Conservation (phyloP, 2,797 vertebrate species). For the Nannoperca australis region DNA sequence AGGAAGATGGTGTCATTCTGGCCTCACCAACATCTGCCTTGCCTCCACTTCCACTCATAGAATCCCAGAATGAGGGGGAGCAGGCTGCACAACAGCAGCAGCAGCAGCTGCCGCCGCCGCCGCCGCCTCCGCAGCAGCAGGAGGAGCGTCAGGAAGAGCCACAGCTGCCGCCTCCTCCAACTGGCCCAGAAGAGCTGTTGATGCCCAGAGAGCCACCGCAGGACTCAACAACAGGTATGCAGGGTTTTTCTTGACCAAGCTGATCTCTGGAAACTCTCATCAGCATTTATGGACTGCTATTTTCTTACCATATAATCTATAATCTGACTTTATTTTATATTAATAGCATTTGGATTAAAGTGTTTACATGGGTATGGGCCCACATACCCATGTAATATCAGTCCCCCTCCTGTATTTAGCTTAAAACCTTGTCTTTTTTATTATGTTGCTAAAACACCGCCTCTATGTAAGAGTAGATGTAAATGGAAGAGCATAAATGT, state of each 20-base stretch:
- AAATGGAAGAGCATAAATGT: neutral
- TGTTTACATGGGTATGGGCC: neutral
- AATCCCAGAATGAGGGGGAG: slow-evolving; percentile 73
- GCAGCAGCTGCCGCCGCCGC: slow-evolving; percentile 64
- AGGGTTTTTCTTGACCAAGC: neutral
- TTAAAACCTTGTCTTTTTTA: neutral
- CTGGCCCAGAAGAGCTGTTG: slow-evolving; percentile 64
- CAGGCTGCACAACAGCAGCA: slow-evolving; percentile 57
- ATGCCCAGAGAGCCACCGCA: slow-evolving; percentile 51
- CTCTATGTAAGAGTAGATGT: neutral
- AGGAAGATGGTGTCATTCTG: slow-evolving; percentile 70
- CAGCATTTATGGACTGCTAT: neutral
- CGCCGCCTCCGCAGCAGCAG: slow-evolving; percentile 42
- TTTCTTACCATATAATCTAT: neutral
- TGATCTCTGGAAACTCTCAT: neutral
- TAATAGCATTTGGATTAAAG: neutral
- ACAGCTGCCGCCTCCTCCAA: slow-evolving; percentile 63
- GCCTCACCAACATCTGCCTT: slow-evolving; percentile 65
- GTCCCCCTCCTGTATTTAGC: neutral
- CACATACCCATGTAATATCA: neutral
- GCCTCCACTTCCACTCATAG: slow-evolving; percentile 77
- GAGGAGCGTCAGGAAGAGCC: slow-evolving; percentile 63
- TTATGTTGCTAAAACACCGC: neutral
- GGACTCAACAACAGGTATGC: slow-evolving; percentile 72
- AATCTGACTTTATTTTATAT: neutral